Percentiles rank a stretch among this genome's conserved stretches.
Evolutionary conservation across 2,113 vertebrate genomes (phyloP).

Genomic region (Sitta europaea): DNA sequence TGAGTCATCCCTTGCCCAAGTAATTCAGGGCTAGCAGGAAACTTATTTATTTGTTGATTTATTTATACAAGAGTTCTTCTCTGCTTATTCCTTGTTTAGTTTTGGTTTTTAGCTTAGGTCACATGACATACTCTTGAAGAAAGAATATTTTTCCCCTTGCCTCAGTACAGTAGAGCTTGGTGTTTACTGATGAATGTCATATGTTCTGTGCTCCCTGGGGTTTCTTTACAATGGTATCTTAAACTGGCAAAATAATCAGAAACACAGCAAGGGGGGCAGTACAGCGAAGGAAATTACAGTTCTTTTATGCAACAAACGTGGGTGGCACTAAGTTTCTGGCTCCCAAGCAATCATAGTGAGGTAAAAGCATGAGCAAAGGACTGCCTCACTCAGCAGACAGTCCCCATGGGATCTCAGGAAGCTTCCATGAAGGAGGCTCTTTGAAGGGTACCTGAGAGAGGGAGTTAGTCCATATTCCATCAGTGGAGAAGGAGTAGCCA

Average conservation of each 20-base stretch:
- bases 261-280: conserved; percentile 23
- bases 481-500: not conserved
- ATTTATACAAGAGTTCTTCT: conserved; percentile 53
- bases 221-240: conserved; percentile 25
- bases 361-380: conserved; percentile 7
- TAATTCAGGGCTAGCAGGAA: not conserved
- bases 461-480: not conserved
- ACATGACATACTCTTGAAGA: not conserved
- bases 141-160: not conserved
- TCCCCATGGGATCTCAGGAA: not conserved
- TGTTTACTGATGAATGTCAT: not conserved
- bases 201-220: not conserved
- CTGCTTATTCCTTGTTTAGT: conserved; percentile 7
- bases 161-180: not conserved
- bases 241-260: conserved; percentile 57
- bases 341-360: not conserved
- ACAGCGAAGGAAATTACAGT: not conserved
- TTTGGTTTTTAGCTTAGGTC: conserved; percentile 15
- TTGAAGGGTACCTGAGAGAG: not conserved
- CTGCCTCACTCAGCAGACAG: not conserved
- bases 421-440: not conserved
- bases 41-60: conserved; percentile 51
- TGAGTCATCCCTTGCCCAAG: not conserved
- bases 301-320: not conserved
- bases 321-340: conserved; percentile 4